Conservation (phyloP, 1,140 invertebrate species). For the Dufourea novaeangliae region DNA sequence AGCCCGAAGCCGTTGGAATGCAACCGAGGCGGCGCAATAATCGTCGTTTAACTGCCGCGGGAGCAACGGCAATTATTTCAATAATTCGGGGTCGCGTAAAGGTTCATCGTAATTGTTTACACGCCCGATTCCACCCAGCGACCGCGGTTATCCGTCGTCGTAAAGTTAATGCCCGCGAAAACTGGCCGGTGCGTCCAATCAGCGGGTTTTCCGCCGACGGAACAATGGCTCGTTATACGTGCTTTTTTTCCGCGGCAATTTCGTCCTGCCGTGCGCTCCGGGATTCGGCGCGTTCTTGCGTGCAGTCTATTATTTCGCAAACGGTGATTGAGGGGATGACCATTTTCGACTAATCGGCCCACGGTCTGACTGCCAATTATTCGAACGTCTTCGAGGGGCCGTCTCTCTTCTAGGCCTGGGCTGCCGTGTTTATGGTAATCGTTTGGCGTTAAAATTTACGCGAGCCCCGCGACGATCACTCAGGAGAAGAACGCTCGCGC, state of each 20-base stretch:
- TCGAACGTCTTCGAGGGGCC: conserved; percentile 45
- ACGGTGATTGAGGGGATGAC: conserved; percentile 45
- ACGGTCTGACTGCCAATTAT: conserved; percentile 50
- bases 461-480: background rate
- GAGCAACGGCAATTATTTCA: conserved; percentile 42
- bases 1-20: conserved; percentile 44
- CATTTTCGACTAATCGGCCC: conserved; percentile 55
- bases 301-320: conserved; percentile 38
- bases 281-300: conserved; percentile 11
- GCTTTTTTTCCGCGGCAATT: conserved; percentile 48
- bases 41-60: conserved; percentile 38
- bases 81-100: conserved; percentile 52
- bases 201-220: conserved; percentile 6
- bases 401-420: conserved; percentile 31
- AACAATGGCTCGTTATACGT: conserved; percentile 60
- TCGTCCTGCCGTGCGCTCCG: background rate
- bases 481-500: background rate
- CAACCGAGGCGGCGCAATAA: conserved; percentile 47
- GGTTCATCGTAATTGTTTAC: conserved; percentile 44
- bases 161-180: conserved; percentile 28
- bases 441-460: conserved; percentile 48
- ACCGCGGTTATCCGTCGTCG: conserved; percentile 11
- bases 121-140: background rate
- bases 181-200: conserved; percentile 31
- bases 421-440: conserved; percentile 56